These are phyloP conservation scores for Cichladusa arquata DNA, from an alignment of 2,113 vertebrate species.

Conservation along the genomic window DNA sequence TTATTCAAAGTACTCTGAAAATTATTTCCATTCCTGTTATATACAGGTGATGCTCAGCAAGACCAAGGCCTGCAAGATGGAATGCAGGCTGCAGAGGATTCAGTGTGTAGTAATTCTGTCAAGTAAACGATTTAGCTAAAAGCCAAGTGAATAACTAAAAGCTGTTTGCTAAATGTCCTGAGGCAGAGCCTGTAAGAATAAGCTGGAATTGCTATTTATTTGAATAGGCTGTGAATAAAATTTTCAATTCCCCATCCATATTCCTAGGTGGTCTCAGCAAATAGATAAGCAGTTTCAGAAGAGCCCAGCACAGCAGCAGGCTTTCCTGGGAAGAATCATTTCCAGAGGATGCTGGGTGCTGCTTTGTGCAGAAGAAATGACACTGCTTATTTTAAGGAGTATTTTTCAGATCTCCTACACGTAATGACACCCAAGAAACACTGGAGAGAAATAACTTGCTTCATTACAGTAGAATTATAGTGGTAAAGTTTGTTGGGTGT, in stretches of 20 bases:
- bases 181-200: not conserved
- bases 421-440: not conserved
- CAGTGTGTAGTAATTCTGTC: not conserved
- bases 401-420: not conserved
- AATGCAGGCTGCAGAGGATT: not conserved
- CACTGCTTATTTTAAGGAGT: not conserved
- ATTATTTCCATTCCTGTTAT: not conserved
- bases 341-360: not conserved
- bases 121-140: not conserved
- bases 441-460: not conserved
- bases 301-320: not conserved
- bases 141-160: not conserved
- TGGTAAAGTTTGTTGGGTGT: not conserved
- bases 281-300: not conserved
- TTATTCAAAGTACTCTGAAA: not conserved
- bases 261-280: not conserved
- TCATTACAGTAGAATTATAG: not conserved
- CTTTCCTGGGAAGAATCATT: not conserved
- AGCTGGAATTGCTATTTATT: slow-evolving; percentile 11
- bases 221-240: not conserved
- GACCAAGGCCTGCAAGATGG: not conserved
- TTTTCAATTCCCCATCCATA: not conserved
- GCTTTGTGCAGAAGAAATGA: not conserved
- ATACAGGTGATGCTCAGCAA: not conserved
- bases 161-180: not conserved